These are phyloP conservation scores for Hemibagrus wyckioides DNA, from an alignment of 2,113 vertebrate species.

Conservation along the genomic window DNA sequence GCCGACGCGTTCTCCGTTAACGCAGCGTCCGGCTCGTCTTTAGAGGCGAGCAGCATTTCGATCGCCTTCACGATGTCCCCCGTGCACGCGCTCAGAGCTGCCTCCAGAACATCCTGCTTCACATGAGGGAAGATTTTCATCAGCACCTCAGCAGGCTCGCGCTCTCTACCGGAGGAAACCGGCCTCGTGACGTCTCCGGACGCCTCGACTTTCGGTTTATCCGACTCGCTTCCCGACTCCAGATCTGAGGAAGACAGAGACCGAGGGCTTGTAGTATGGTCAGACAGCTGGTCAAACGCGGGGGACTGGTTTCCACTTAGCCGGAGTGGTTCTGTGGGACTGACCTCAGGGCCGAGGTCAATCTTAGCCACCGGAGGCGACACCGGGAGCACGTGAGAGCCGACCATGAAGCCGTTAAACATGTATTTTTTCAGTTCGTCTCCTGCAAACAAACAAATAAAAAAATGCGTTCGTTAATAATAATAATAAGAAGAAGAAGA, in stretches of 20 bases:
- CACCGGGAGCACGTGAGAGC: conserved; percentile 49
- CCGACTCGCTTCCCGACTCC: conserved; percentile 83
- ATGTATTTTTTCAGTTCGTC: conserved; percentile 71
- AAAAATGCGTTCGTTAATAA: too few relatives aligned
- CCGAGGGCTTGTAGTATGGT: conserved; percentile 73
- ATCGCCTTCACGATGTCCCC: conserved; percentile 87
- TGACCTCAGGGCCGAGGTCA: conserved; percentile 49
- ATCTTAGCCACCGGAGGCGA: conserved; percentile 57
- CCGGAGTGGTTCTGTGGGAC: conserved; percentile 51
- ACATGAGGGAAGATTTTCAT: conserved; percentile 83
- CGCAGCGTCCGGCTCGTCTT: conserved; percentile 58
- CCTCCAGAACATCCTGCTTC: conserved; percentile 73
- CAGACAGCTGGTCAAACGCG: conserved; percentile 70
- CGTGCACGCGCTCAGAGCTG: conserved; percentile 76
- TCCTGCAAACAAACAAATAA: conserved; percentile 63
- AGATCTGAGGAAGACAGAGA: conserved; percentile 79
- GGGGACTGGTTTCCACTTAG: conserved; percentile 59
- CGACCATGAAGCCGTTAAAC: conserved; percentile 69
- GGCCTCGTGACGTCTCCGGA: conserved; percentile 44
- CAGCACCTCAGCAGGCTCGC: conserved; percentile 81
- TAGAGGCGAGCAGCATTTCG: conserved; percentile 77
- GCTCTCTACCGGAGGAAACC: conserved; percentile 58
- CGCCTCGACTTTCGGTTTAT: conserved; percentile 71
- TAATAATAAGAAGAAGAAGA: too few relatives aligned
- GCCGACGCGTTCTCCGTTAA: conserved; percentile 28